phyloP scores from a whole-genome alignment of 2,113 vertebrate species.

The Channa maculata region DNA sequence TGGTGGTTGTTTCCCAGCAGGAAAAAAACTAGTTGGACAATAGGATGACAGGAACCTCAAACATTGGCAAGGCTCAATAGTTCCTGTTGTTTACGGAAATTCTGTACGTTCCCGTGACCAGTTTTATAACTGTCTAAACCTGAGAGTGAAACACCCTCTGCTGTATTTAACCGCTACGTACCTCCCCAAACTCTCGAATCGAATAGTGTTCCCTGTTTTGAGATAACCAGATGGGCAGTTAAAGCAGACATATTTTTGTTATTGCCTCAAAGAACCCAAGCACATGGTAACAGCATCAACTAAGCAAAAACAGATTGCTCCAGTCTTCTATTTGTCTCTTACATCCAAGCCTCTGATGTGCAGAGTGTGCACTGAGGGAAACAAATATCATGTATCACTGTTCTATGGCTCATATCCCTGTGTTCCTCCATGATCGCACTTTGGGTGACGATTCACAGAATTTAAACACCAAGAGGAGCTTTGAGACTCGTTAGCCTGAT shows the following conservation, averaged over 20 bases:
- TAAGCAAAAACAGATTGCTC: conserved; percentile 56
- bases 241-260: conserved; percentile 61
- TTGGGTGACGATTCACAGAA: conserved; percentile 21
- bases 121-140: neutral
- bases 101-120: neutral
- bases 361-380: neutral
- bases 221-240: conserved; percentile 63
- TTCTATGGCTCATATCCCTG: neutral
- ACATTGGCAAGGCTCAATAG: neutral
- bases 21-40: neutral
- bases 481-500: neutral
- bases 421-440: conserved; percentile 9
- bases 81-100: conserved; percentile 19
- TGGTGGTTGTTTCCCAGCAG: neutral
- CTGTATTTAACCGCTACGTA: conserved; percentile 24
- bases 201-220: conserved; percentile 36
- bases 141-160: conserved; percentile 17
- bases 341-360: conserved; percentile 17
- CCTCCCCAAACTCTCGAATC: conserved; percentile 35
- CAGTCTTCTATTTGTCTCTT: conserved; percentile 28
- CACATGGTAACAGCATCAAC: conserved; percentile 52
- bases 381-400: conserved; percentile 9
- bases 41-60: neutral
- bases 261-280: conserved; percentile 55
- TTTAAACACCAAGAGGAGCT: conserved; percentile 18